Evolutionary conservation across 2,888 invertebrate genomes (phyloP).

Genomic region (Brachypterus glaber): DNA sequence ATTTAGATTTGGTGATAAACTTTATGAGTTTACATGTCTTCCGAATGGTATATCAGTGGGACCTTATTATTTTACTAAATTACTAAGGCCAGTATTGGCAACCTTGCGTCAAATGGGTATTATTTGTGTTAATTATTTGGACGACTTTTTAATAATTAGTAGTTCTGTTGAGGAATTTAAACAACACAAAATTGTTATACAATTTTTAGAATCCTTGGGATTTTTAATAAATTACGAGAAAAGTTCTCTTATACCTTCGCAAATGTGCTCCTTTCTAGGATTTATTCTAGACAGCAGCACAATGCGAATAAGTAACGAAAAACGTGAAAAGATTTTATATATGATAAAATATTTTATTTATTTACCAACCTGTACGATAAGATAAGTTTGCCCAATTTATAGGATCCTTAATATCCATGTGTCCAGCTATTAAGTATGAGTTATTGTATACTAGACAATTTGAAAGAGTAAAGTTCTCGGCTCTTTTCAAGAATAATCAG

Average conservation of each 20-base stretch:
- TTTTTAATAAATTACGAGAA: slow-evolving; percentile 11
- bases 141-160: slow-evolving; percentile 11
- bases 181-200: background rate
- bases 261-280: slow-evolving; percentile 9
- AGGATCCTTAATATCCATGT: slow-evolving; percentile 7
- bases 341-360: no score
- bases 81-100: slow-evolving; percentile 10
- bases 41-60: slow-evolving; percentile 9
- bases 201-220: slow-evolving; percentile 4
- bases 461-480: no score
- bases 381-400: slow-evolving; percentile 8
- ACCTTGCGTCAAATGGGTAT: slow-evolving; percentile 4
- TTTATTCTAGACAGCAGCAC: no score
- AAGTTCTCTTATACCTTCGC: slow-evolving; percentile 2
- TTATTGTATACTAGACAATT: no score
- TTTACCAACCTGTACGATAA: no score
- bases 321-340: slow-evolving; percentile 5
- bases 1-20: slow-evolving; percentile 1
- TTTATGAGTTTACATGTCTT: slow-evolving; percentile 10
- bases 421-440: slow-evolving; percentile 10
- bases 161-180: background rate
- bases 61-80: slow-evolving; percentile 11
- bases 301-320: no score
- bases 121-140: slow-evolving; percentile 10
- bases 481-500: no score